A percentile compares a stretch with the other conserved stretches of the same genome.
Evolutionary conservation across 2,888 invertebrate genomes (phyloP).

Genomic region (Parelbella ahira): DNA sequence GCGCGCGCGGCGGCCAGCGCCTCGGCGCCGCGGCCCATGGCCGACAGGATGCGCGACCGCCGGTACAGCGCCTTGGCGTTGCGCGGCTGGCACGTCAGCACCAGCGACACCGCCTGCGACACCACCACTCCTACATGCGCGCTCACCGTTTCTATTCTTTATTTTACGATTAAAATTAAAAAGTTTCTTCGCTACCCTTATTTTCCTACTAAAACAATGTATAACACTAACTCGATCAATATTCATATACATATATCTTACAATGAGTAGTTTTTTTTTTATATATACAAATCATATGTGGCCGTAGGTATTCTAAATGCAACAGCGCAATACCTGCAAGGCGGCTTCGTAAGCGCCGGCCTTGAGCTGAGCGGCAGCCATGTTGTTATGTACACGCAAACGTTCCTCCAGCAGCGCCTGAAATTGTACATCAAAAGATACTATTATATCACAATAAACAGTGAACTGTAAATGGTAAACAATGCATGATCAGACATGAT

Average conservation of each 20-base stretch:
- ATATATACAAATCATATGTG: too few species aligned
- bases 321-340: conserved; percentile 85
- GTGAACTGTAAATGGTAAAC: too few species aligned
- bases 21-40: conserved; percentile 82
- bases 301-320: too few species aligned
- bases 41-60: conserved; percentile 78
- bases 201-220: too few species aligned
- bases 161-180: too few species aligned
- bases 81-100: conserved; percentile 89
- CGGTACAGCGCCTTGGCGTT: conserved; percentile 96
- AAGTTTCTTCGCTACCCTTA: too few species aligned
- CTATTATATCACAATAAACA: neutral
- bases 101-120: conserved; percentile 87
- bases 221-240: too few species aligned
- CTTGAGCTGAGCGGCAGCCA: conserved; percentile 95
- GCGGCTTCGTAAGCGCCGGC: conserved; percentile 92
- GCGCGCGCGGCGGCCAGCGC: conserved; percentile 82
- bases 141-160: too few species aligned
- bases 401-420: conserved; percentile 86
- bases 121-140: too few species aligned
- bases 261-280: too few species aligned
- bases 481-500: too few species aligned
- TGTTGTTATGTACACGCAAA: conserved; percentile 92
- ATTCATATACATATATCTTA: too few species aligned
- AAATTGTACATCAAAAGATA: neutral